phyloP scores from a whole-genome alignment of 2,113 vertebrate genomes.

The Formicarius rufipectus region DNA sequence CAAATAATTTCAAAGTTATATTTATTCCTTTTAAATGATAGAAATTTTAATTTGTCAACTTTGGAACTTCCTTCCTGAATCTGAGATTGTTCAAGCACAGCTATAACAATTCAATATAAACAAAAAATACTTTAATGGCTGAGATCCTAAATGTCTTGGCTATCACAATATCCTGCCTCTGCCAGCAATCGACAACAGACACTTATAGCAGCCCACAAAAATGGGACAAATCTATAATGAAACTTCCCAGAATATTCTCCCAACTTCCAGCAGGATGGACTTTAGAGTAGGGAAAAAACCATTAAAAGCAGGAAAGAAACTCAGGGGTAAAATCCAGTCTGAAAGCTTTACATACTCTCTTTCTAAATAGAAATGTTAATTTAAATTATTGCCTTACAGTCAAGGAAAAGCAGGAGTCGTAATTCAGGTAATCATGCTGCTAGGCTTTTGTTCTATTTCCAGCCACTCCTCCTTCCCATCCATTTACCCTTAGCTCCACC shows the following conservation, averaged over 20 bases:
- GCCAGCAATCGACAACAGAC: not conserved
- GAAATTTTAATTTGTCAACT: not conserved
- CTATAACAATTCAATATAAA: not conserved
- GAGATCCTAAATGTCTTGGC: not conserved
- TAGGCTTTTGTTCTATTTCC: not conserved
- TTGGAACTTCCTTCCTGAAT: not conserved
- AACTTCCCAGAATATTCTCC: not conserved
- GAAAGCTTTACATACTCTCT: not conserved
- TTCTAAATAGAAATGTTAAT: not conserved
- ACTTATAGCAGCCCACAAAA: not conserved
- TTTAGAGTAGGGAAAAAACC: not conserved
- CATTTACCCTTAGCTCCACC: not conserved
- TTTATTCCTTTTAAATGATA: not conserved
- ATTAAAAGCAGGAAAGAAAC: not conserved
- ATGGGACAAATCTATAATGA: not conserved
- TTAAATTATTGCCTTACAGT: not conserved
- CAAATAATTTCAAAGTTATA: not conserved
- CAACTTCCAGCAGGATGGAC: not conserved
- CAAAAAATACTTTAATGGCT: not conserved
- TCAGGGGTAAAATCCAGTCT: not conserved
- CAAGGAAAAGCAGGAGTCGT: not conserved
- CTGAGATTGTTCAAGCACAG: not conserved
- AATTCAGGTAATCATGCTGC: not conserved
- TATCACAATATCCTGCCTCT: not conserved
- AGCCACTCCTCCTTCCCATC: not conserved